These are phyloP conservation scores for Lepidurus arcticus DNA, from an alignment of 1,140 invertebrate species.

Conservation along the genomic window DNA sequence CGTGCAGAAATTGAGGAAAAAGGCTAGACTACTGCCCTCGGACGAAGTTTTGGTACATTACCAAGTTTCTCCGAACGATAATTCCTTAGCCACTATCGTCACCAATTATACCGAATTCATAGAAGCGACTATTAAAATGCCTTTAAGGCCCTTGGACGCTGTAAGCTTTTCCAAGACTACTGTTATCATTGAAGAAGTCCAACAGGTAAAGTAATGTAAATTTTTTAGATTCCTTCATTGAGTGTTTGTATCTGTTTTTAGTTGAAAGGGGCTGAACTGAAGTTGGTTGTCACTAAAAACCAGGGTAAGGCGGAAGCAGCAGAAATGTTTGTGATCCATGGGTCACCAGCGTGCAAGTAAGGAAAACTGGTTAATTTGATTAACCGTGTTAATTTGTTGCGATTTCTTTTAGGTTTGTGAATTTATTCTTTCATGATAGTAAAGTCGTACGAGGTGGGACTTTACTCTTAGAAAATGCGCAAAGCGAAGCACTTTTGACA, in stretches of 20 bases:
- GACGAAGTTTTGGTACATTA: conserved; percentile 85
- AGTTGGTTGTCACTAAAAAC: conserved; percentile 34
- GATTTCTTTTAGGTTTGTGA: not conserved
- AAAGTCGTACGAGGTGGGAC: not conserved
- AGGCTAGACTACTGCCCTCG: conserved; percentile 84
- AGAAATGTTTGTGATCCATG: not conserved
- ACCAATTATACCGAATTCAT: conserved; percentile 66
- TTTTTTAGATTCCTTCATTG: not conserved
- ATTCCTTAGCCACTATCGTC: conserved; percentile 62
- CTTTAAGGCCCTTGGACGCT: conserved; percentile 49
- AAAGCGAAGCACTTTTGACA: not conserved
- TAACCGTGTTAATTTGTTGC: too few species aligned
- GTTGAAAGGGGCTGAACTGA: conserved; percentile 42
- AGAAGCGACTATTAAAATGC: conserved; percentile 72
- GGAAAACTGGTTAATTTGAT: not conserved
- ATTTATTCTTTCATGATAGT: not conserved
- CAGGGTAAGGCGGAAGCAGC: not conserved
- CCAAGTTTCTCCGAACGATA: conserved; percentile 47
- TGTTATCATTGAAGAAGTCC: conserved; percentile 67
- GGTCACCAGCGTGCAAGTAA: conserved; percentile 5
- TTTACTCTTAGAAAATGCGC: conserved; percentile 4
- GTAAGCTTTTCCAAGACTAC: conserved; percentile 39
- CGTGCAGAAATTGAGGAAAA: conserved; percentile 95
- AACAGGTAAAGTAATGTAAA: conserved; percentile 57
- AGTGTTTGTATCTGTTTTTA: conserved; percentile 41